phyloP scores from a whole-genome alignment of 2,113 vertebrate genomes.

The Mixornis gularis region DNA sequence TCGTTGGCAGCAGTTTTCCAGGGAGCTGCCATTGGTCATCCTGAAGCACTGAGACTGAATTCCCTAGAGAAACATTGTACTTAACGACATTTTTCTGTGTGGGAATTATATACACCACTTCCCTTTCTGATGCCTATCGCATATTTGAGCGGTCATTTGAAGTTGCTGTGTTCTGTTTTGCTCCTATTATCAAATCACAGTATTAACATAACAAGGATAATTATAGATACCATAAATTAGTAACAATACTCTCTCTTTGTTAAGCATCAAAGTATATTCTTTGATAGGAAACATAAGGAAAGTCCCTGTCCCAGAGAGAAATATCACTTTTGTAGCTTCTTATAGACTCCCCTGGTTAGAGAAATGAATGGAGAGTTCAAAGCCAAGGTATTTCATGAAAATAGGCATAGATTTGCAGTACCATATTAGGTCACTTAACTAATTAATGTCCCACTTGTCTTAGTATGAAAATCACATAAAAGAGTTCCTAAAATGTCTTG shows the following conservation, averaged over 20 bases:
- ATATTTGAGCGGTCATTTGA: slow-evolving; percentile 17
- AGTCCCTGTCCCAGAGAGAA: not conserved
- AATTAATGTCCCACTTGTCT: not conserved
- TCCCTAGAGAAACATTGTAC: slow-evolving; percentile 35
- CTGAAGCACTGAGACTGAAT: not conserved
- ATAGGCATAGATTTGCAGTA: not conserved
- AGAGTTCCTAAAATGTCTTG: not conserved
- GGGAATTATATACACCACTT: slow-evolving; percentile 53
- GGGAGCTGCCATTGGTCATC: not conserved
- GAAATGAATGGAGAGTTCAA: not conserved
- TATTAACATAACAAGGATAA: slow-evolving; percentile 27
- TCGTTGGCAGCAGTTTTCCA: not conserved
- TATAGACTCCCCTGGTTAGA: not conserved
- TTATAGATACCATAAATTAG: slow-evolving; percentile 28
- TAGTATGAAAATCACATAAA: not conserved
- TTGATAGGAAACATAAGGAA: not conserved
- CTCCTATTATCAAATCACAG: slow-evolving; percentile 16
- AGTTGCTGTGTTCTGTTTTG: slow-evolving; percentile 4
- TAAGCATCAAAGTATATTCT: not conserved
- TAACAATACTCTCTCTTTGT: not conserved
- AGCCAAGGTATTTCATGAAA: not conserved
- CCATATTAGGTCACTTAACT: not conserved
- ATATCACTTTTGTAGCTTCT: not conserved
- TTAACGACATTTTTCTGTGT: slow-evolving; percentile 49
- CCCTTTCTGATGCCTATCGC: slow-evolving; percentile 45